Evolutionary conservation across 2,113 vertebrate genomes (phyloP), one percentile per base, ranked within the genome.

Genomic region (Tachysurus fulvidraco): DNA sequence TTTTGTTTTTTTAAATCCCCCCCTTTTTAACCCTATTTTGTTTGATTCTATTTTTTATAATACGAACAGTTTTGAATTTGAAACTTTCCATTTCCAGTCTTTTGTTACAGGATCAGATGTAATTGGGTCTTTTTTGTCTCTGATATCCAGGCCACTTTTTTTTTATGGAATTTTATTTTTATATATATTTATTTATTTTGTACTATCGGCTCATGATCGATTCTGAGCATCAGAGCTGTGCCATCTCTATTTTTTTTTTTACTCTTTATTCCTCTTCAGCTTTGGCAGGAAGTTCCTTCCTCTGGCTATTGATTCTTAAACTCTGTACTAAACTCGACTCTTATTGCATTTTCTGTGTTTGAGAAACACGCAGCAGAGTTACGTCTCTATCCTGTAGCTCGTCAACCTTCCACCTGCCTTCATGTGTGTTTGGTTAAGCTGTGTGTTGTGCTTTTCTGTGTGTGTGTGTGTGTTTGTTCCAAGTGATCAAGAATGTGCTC

Each of bases 401-500:
- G 2, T 62, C 55, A 10, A 14, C 84, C 7, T 36, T 59, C 59
- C 55, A 36, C 62, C 81, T 83, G 25, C 13, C 36, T 28, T 50
- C 8, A 9, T 23, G 16, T 36, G n/a, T 52, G 55, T 62, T 13
- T 50, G 11, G 69, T 23, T 73, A 52, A 46, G 69, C 5, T 23
- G 41, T 36, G 8, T 46, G 60, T 41, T 9, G 69, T 52, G 44
- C n/a, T 19, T 11, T 83, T 65, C 50, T 83, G 52, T 81, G 78
- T n/a, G 52, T 25, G 8, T 64, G 60, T 41, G 59, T 83, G 60
- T 81, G 78, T 19, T 30, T 25, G 8, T 64, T 16, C 3, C 77
- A 11, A 19, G 84, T 90, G 46, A 62, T 84, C 84, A 62, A 88
- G 59, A 52, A 8, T 23, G 36, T 0, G 30, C 30, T 23, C 78